Percentiles rank a stretch among this genome's conserved stretches.
Evolutionary conservation across 2,113 vertebrate genomes (phyloP).

Genomic region (Trogon melanurus): DNA sequence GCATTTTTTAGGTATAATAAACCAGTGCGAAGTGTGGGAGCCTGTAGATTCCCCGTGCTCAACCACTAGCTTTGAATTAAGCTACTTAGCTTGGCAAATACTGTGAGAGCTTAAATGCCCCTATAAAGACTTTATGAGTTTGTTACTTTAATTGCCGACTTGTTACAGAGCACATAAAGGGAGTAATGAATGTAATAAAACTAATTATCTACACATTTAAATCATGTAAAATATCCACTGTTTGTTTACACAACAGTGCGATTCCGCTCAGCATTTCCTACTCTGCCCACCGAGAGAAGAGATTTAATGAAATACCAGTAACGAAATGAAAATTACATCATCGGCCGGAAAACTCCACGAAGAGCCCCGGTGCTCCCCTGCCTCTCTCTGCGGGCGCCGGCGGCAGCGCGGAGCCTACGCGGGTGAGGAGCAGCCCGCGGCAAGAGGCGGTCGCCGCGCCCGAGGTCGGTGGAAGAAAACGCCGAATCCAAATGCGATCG

Average conservation of each 20-base stretch:
- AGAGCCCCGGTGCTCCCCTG: not conserved
- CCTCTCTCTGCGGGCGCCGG: not conserved
- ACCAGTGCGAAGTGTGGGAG: not conserved
- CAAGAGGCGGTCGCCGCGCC: not conserved
- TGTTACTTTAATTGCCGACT: constrained; percentile 94
- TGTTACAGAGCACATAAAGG: constrained; percentile 89
- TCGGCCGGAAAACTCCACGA: constrained; percentile 2
- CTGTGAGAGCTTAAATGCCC: constrained; percentile 79
- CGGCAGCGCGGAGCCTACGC: not conserved
- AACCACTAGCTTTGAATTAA: constrained; percentile 77
- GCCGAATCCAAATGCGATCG: not conserved
- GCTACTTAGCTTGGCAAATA: constrained; percentile 82
- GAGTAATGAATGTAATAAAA: constrained; percentile 93
- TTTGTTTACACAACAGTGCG: constrained; percentile 72
- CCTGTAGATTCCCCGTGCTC: not conserved
- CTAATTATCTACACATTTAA: constrained; percentile 89
- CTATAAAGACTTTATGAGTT: constrained; percentile 88
- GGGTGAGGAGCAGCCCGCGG: not conserved
- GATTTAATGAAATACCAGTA: constrained; percentile 71
- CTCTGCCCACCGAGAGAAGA: constrained; percentile 71
- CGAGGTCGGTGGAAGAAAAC: not conserved
- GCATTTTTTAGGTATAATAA: constrained; percentile 55
- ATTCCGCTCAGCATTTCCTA: constrained; percentile 47
- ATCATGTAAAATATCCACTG: constrained; percentile 82
- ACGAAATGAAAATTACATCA: constrained; percentile 69